A percentile compares a stretch with the other conserved stretches of the same genome.
Conservation (phyloP, 2,797 vertebrate species). For the Sciurus carolinensis region DNA sequence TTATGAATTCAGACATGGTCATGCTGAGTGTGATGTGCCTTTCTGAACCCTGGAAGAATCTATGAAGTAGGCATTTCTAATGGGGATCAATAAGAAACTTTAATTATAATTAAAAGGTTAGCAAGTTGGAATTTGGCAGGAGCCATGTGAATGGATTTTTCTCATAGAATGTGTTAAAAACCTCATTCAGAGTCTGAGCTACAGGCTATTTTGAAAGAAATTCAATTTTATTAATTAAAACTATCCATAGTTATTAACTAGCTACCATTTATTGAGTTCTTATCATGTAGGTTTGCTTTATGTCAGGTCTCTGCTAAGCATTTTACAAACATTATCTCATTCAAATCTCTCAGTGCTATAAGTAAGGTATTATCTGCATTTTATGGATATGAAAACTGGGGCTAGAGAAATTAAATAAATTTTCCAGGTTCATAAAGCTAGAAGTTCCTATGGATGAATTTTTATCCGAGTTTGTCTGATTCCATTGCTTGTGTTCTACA, state of each 20-base stretch:
- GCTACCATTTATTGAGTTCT: constrained; percentile 62
- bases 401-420: constrained; percentile 35
- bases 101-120: constrained; percentile 71
- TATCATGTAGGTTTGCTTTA: constrained; percentile 41
- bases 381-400: constrained; percentile 56
- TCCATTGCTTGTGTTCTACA: background rate
- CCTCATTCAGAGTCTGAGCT: constrained; percentile 64
- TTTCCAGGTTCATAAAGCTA: constrained; percentile 33
- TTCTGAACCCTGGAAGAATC: background rate
- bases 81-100: constrained; percentile 63
- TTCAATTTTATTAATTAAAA: constrained; percentile 82
- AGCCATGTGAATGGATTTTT: constrained; percentile 64
- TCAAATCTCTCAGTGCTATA: constrained; percentile 54
- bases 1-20: constrained; percentile 17
- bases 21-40: background rate
- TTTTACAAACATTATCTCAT: constrained; percentile 59
- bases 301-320: constrained; percentile 29
- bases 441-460: constrained; percentile 38
- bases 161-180: constrained; percentile 78
- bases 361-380: constrained; percentile 51
- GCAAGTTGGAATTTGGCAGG: constrained; percentile 64
- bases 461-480: constrained; percentile 17
- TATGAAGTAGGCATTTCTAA: constrained; percentile 57
- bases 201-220: constrained; percentile 71
- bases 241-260: constrained; percentile 66